These are phyloP conservation scores for Seriola aureovittata DNA, from an alignment of 2,113 vertebrate genomes.

Conservation along the genomic window DNA sequence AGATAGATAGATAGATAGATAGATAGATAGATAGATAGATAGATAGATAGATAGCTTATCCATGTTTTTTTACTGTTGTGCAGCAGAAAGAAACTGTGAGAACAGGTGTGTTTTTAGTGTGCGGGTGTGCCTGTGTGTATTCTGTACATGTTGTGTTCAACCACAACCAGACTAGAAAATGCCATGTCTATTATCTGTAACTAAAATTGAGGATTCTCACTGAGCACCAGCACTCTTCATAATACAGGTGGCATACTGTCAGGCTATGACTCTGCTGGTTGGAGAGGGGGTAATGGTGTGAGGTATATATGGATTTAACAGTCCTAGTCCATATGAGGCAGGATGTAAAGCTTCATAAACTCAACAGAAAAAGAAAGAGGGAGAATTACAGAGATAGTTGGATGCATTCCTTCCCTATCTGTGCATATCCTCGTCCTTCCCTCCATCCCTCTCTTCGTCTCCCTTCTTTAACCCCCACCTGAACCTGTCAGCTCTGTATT, in stretches of 20 bases:
- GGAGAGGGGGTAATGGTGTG: constrained; percentile 69
- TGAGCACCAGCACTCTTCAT: constrained; percentile 50
- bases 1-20: neutral
- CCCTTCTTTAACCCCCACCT: constrained; percentile 77
- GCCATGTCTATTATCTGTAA: constrained; percentile 46
- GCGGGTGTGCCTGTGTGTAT: neutral
- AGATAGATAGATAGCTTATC: neutral
- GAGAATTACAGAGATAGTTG: constrained; percentile 53
- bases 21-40: neutral
- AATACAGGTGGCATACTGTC: constrained; percentile 63
- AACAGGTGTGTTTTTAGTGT: neutral
- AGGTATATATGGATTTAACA: constrained; percentile 68
- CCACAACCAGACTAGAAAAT: constrained; percentile 27
- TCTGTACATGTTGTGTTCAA: constrained; percentile 21
- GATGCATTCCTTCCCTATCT: constrained; percentile 32
- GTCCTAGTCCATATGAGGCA: constrained; percentile 63
- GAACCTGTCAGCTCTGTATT: constrained; percentile 79
- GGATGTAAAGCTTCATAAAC: constrained; percentile 66
- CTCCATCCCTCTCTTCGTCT: constrained; percentile 58
- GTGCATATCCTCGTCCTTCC: constrained; percentile 37
- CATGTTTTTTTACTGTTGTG: too few species aligned
- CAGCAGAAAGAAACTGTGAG: too few species aligned
- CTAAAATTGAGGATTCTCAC: constrained; percentile 40
- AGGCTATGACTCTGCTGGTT: constrained; percentile 51
- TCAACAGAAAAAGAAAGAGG: constrained; percentile 51